Base-by-base conservation (phyloP, 2,888 invertebrate species). In the Camponotus fellah region DNA sequence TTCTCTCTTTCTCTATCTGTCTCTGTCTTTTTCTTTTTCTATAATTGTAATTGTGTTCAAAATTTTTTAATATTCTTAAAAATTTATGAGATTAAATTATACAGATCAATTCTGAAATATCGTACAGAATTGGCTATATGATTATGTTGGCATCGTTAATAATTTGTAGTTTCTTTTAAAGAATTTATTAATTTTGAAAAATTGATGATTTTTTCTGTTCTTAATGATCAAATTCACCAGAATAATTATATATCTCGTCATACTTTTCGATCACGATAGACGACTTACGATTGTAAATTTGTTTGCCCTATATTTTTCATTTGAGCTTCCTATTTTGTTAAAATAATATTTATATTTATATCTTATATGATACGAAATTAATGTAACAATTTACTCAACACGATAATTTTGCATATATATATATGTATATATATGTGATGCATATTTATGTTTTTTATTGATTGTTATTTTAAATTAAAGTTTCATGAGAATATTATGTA, bases 21-120 rank as follows among this genome's bases (percentile, higher is more conserved):
- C 3, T 46, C 3, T 46, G 3, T 46, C 46, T 46, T 4, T 14
- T 9, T 8, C 40, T 46, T 12, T 46, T 46, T 46, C 46, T 53
- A n/a, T 86, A 88, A 89, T 91, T 91, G 91, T 90, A 85, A 93
- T 91, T 94, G 93, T 94, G 94, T 93, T 94, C 93, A 93, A 92
- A 91, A 92, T 92, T 91, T 91, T 86, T 91, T 86, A 90, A 88
- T 91, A 89, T 90, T 75, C 83, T 90, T 72, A 40, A 89, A 86
- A 86, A 86, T 88, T 71, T 21, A 21, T 89, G 84, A 88, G 82
- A 53, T 8, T 0, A 53, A 53, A 53, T 53, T 53, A n/a, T 82
- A 71, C 69, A 76, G 1, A 83, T 85, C 71, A 86, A 86, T 85
- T 83, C 82, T 66, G 53, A 77, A 62, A 69, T 68, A 80, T 80